Evolutionary conservation across 2,888 invertebrate genomes (phyloP).

Genomic region (Xanthostigma xanthostigma): DNA sequence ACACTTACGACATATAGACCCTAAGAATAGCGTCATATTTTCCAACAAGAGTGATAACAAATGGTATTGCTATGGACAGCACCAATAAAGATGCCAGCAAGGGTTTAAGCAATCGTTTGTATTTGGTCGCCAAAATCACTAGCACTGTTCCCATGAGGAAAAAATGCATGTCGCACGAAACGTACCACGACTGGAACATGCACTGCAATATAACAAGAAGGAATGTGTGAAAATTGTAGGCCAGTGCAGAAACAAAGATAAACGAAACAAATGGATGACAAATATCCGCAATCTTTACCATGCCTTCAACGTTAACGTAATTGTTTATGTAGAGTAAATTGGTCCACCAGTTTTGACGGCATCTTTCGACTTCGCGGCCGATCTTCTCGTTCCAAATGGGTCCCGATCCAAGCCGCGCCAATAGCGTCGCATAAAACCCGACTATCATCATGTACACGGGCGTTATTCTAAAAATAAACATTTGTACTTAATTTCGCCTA

Average conservation of each 20-base stretch:
- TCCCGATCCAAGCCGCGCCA: constrained; percentile 14
- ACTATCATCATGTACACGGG: constrained; percentile 15
- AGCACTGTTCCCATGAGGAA: constrained; percentile 21
- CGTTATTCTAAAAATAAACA: constrained; percentile 14
- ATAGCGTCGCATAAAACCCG: constrained; percentile 15
- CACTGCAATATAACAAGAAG: constrained; percentile 29
- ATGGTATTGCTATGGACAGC: constrained; percentile 19
- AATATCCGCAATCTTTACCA: constrained; percentile 16
- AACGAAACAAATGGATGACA: neutral
- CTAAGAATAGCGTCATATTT: constrained; percentile 21
- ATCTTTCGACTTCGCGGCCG: constrained; percentile 19
- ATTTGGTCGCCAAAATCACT: constrained; percentile 13
- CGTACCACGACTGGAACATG: constrained; percentile 41
- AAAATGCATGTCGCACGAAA: constrained; percentile 26
- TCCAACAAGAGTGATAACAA: constrained; percentile 18
- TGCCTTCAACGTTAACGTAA: constrained; percentile 20
- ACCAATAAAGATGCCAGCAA: constrained; percentile 14
- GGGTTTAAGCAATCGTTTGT: constrained; percentile 7
- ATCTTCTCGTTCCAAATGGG: constrained; percentile 9
- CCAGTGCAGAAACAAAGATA: neutral
- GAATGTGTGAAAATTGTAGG: neutral
- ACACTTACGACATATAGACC: constrained; percentile 22
- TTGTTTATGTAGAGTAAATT: constrained; percentile 28
- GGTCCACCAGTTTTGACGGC: constrained; percentile 26
- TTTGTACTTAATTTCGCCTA: constrained; percentile 3